These are phyloP conservation scores for Petrophora chlorosata DNA, from an alignment of 2,888 invertebrate genomes.

Conservation along the genomic window DNA sequence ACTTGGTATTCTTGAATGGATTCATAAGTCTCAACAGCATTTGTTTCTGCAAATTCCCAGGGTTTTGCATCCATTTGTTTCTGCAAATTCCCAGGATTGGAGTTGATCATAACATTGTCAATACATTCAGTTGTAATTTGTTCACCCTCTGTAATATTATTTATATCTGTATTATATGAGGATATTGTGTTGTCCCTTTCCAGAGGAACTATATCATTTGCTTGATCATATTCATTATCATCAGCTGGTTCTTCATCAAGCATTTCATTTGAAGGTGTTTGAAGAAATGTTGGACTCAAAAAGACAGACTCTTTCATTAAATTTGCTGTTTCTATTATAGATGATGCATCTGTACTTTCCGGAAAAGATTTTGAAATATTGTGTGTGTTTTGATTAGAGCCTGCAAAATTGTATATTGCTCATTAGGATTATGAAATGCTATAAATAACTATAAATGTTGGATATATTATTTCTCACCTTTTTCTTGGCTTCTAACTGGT, in stretches of 20 bases:
- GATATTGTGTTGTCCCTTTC: neutral
- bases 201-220: neutral
- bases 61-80: conserved; percentile 1
- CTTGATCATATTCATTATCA: neutral
- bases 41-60: neutral
- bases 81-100: neutral
- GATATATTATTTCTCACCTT: conserved; percentile 7
- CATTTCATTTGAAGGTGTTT: conserved; percentile 42
- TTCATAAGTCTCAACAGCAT: conserved; percentile 2
- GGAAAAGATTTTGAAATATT: neutral
- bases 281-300: conserved; percentile 68
- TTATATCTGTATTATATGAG: neutral
- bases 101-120: neutral
- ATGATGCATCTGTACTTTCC: conserved; percentile 42
- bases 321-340: conserved; percentile 69
- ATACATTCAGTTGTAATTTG: neutral
- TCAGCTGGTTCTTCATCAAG: conserved; percentile 45
- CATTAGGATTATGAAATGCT: conserved; percentile 30
- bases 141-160: neutral
- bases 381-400: conserved; percentile 4
- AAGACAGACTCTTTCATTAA: conserved; percentile 72
- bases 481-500: conserved; percentile 4
- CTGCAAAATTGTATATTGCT: conserved; percentile 24
- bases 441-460: neutral
- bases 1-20: conserved; percentile 26